Evolutionary conservation across 2,797 vertebrate species (phyloP).

Genomic region (Clarias laeviceps): DNA sequence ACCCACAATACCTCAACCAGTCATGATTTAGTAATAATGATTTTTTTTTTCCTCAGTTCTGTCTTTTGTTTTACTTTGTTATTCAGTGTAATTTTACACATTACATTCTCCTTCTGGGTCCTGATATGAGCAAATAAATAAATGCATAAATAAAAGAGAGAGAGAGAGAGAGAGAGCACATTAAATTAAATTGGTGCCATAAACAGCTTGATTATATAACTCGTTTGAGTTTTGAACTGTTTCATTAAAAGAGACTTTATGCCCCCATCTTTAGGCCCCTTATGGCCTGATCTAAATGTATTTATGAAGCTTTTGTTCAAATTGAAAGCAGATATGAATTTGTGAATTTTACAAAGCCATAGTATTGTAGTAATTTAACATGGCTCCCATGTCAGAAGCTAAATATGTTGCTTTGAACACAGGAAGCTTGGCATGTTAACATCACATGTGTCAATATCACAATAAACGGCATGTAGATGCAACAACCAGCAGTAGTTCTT

Average conservation of each 20-base stretch:
- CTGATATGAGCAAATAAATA: conserved; percentile 65
- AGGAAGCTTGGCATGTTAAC: conserved; percentile 64
- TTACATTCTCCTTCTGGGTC: conserved; percentile 76
- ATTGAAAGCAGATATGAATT: conserved; percentile 69
- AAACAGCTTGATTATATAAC: conserved; percentile 73
- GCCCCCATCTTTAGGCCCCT: conserved; percentile 66
- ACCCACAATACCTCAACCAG: conserved; percentile 97
- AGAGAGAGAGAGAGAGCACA: conserved; percentile 59
- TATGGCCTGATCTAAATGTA: conserved; percentile 70
- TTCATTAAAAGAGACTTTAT: conserved; percentile 78
- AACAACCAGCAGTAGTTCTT: conserved; percentile 56
- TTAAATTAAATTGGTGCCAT: conserved; percentile 77
- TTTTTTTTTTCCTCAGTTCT: conserved; percentile 62
- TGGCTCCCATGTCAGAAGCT: conserved; percentile 63
- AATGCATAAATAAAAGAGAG: not conserved
- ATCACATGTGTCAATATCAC: conserved; percentile 72
- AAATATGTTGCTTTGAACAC: conserved; percentile 60
- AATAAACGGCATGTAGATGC: conserved; percentile 76
- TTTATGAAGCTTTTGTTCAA: conserved; percentile 77
- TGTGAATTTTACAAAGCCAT: conserved; percentile 79
- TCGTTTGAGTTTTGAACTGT: conserved; percentile 80
- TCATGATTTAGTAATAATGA: conserved; percentile 76
- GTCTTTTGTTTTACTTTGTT: conserved; percentile 66
- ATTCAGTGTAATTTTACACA: conserved; percentile 73
- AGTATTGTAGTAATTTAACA: conserved; percentile 76